Evolutionary conservation across 2,888 invertebrate species (phyloP).

Genomic region (Acleris holmiana): DNA sequence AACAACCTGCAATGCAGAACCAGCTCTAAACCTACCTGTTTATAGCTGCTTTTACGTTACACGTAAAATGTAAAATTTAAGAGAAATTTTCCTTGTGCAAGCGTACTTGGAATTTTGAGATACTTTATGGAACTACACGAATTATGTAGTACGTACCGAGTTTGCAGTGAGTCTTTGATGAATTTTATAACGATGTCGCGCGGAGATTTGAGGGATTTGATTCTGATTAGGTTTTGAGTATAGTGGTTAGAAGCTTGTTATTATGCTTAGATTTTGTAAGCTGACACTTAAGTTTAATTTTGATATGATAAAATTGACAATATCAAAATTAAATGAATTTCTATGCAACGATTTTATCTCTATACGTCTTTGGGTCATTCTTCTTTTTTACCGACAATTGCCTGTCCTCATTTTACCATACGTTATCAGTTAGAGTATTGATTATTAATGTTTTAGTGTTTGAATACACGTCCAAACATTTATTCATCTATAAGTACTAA

Average conservation of each 20-base stretch:
- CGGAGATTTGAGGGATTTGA: conserved; percentile 10
- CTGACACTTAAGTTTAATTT: no score
- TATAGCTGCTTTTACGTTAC: conserved; percentile 46
- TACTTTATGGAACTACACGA: conserved; percentile 61
- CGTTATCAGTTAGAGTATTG: no score
- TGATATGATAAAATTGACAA: no score
- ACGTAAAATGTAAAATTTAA: conserved; percentile 48
- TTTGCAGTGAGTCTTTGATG: conserved; percentile 30
- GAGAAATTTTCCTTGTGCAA: conserved; percentile 61
- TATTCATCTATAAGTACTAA: no score
- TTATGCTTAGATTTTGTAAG: no score
- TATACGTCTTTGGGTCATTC: no score
- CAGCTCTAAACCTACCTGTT: conserved; percentile 39
- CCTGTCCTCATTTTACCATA: no score
- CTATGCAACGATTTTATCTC: no score
- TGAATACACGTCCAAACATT: no score
- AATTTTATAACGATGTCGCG: conserved; percentile 29
- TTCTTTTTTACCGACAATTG: no score
- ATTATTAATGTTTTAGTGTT: no score
- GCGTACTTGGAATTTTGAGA: conserved; percentile 61
- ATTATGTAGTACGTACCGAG: conserved; percentile 38
- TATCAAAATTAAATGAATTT: no score
- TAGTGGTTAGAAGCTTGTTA: background rate
- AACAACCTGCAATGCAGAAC: conserved; percentile 37
- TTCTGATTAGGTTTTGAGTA: conserved; percentile 10